Evolutionary conservation across 2,797 vertebrate genomes (phyloP), one percentile per base, ranked within the genome.

Genomic region (Acipenser transmontanus): DNA sequence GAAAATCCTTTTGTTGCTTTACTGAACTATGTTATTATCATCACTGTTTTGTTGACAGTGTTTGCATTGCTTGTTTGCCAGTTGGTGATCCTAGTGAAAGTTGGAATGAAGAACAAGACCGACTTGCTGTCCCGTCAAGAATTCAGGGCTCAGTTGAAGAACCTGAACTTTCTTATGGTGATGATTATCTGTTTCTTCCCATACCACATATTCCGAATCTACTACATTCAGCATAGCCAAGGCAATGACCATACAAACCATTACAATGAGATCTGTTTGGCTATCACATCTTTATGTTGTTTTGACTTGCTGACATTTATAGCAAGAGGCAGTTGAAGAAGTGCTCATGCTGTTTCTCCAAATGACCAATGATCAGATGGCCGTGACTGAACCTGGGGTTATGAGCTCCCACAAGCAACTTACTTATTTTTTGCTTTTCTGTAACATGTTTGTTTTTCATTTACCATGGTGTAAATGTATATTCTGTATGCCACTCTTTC

Each of bases 121-220:
- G 66, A 74, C 6, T 1, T 76, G 62, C 78, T 65, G 57, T 66
- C 73, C 8, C 81, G 78, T 0, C 81, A 87, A 68, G 86, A 91
- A 68, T 89, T 84, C 65, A 82, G 86, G 77, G 86, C 83, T 61
- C 90, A 91, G 69, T 64, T 84, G 12, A 91, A 91, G 69, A 91
- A 85, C 51, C 72, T 76, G 60, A 81, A 82, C 65, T 91, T 91
- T 57, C 73, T 88, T 57, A 7, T 85, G 50, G 70, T 91, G 8
- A 83, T 82, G 7, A 12, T 86, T 47, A 64, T 88, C 60, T 91
- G 83, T 54, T 91, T 91, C 64, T 67, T 87, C 50, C 86, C 84
- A 13, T 87, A 91, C 64, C 85, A 87, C 9, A 56, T 62, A 1
- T 92, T 89, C 74, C 74, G 82, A 61, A 49, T 83, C 1, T 71